phyloP scores from a whole-genome alignment of 2,113 vertebrate species.

The Tamias sibiricus region DNA sequence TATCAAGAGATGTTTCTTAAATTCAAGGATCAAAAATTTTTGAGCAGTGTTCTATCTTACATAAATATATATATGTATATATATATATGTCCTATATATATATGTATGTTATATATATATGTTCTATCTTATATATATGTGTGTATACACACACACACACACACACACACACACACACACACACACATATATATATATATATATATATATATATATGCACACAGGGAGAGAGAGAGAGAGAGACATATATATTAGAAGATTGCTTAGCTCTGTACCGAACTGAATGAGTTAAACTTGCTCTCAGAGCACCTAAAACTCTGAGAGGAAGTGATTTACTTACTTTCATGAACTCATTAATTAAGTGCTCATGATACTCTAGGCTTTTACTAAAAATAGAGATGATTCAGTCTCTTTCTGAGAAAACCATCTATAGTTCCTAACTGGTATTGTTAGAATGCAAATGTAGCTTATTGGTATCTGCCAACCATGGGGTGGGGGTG shows the following conservation, averaged over 20 bases:
- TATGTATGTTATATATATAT: no score
- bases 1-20: neutral
- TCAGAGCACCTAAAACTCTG: neutral
- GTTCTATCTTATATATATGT: no score
- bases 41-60: neutral
- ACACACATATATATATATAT: neutral
- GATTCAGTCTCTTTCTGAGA: constrained; percentile 51
- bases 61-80: no score
- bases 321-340: constrained; percentile 42
- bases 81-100: no score
- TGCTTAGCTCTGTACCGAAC: neutral
- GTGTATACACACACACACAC: no score
- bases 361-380: constrained; percentile 29
- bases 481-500: neutral
- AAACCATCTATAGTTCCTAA: constrained; percentile 60
- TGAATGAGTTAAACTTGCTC: constrained; percentile 50
- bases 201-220: no score
- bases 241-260: neutral
- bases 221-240: no score
- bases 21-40: neutral
- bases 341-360: constrained; percentile 66
- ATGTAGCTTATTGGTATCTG: constrained; percentile 28
- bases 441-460: constrained; percentile 43
- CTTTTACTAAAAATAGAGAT: constrained; percentile 68
- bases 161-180: no score